phyloP scores from a whole-genome alignment of 2,797 vertebrate species.

The Gallirallus australis region DNA sequence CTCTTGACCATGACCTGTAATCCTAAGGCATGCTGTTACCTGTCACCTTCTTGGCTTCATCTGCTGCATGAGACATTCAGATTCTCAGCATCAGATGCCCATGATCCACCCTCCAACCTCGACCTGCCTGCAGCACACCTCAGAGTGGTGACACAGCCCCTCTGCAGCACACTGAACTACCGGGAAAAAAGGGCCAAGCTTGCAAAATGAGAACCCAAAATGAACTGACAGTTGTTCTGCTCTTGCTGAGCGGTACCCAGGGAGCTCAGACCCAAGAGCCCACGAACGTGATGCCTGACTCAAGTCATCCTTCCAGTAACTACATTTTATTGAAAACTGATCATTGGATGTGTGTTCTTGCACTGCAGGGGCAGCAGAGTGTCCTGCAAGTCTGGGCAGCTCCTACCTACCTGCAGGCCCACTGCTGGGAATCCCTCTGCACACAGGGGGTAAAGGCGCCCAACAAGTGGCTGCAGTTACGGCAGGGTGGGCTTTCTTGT shows the following conservation, averaged over 20 bases:
- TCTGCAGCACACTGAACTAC: background rate
- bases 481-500: background rate
- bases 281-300: fast-evolving
- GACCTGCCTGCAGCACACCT: background rate
- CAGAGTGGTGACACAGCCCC: background rate
- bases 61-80: background rate
- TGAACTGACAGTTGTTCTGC: background rate
- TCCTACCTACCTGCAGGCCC: background rate
- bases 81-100: background rate
- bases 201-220: background rate
- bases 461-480: too few species aligned
- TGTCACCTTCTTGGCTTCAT: background rate
- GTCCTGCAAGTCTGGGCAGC: background rate
- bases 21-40: background rate
- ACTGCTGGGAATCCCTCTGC: background rate
- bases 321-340: background rate
- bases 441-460: too few species aligned
- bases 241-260: background rate
- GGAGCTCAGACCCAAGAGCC: background rate
- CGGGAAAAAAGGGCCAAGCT: background rate
- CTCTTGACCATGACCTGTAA: background rate
- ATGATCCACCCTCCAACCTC: background rate
- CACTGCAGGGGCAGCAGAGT: background rate
- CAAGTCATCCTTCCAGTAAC: background rate
- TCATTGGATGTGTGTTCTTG: background rate